These are phyloP conservation scores for Bradypus variegatus DNA, from an alignment of 2,797 vertebrate genomes.

Conservation along the genomic window DNA sequence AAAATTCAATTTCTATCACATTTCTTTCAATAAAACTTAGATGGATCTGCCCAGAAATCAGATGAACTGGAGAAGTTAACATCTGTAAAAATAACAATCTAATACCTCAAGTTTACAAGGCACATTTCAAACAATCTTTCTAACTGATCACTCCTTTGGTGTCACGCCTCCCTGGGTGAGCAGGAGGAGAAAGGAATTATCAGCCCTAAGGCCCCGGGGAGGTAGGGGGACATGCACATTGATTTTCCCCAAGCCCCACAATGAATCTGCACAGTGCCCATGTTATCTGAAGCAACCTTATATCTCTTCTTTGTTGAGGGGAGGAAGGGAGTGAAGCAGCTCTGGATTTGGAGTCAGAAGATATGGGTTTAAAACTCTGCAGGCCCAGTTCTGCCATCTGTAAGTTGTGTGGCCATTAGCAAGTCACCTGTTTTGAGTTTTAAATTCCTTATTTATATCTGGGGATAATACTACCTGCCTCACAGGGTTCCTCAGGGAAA, in stretches of 20 bases:
- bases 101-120: slow-evolving; percentile 39
- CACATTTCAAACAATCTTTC: slow-evolving; percentile 9
- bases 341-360: not conserved
- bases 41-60: slow-evolving; percentile 30
- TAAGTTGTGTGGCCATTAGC: not conserved
- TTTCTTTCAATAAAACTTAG: slow-evolving; percentile 48
- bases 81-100: slow-evolving; percentile 57
- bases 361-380: not conserved
- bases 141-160: not conserved
- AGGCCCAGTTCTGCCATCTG: not conserved
- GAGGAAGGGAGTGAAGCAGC: too few species aligned
- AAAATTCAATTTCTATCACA: slow-evolving; percentile 45
- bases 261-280: not conserved
- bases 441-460: not conserved
- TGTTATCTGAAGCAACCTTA: not conserved
- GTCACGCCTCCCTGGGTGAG: not conserved
- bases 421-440: not conserved
- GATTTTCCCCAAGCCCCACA: not conserved
- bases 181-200: not conserved
- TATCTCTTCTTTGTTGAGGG: too few species aligned
- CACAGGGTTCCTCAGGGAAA: not conserved
- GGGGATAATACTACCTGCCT: not conserved
- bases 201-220: not conserved
- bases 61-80: slow-evolving; percentile 37
- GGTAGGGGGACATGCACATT: too few species aligned